Base-by-base conservation (phyloP, 2,113 vertebrate species). In the Myiozetetes cayanensis region DNA sequence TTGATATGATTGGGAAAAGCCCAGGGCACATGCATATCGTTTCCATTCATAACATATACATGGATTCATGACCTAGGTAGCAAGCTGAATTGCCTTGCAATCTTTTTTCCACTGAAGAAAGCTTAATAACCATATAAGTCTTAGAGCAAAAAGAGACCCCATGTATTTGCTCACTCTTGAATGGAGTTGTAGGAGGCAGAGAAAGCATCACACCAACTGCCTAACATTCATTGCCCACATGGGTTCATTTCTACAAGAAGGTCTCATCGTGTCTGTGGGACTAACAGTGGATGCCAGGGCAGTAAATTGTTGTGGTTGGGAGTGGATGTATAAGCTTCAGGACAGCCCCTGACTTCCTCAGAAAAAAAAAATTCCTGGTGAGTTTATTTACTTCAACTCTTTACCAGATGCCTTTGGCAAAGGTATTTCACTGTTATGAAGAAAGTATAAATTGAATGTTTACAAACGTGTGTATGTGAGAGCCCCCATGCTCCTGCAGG, bases 21-120 rank as follows among this genome's bases (percentile, higher is more conserved):
- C 91, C 72, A 88, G 92, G 85, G 94, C 92, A 94, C 61, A 81
- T 3, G 79, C 56, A 56, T 55, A 88, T 90, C 3, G 2, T 86
- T 90, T 63, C 87, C 94, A 94, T 93, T 96, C 93, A 92, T 83
- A 95, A 95, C 90, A 65, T 81, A 85, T 22, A 37, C 88, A 68
- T 49, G 80, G 79, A 95, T 95, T 93, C 92, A 92, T 90, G 88
- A 81, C 85, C 68, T 9, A 86, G 35, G 89, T 65, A 72, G 88
- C 1, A 2, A 92, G 73, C 76, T 72, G 90, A 92, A 93, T 68
- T 73, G 79, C 90, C 41, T 78, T n/a, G 41, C 95, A 78, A 95
- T 94, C 65, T 78, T 93, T 95, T 82, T 87, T 78, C 88, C 6
- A 1, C 68, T 72, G 73, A 65, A 90, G 77, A 93, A 90, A 92